These are phyloP conservation scores for Dasyurus viverrinus DNA, from an alignment of 2,113 vertebrate species.

Conservation along the genomic window DNA sequence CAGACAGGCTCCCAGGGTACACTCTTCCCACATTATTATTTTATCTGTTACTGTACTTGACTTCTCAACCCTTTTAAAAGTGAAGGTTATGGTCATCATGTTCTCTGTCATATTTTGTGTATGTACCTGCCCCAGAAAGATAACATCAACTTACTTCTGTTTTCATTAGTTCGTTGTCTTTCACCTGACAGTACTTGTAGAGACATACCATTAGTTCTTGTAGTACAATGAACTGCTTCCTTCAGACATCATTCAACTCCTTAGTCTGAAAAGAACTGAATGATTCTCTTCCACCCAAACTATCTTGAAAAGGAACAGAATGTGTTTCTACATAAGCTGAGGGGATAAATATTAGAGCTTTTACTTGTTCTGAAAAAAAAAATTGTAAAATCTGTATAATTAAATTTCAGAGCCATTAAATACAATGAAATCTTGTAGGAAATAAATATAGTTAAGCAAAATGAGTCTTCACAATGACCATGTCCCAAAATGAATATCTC, in stretches of 20 bases:
- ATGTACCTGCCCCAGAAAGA: neutral
- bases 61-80: neutral
- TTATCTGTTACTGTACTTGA: neutral
- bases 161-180: too few relatives aligned
- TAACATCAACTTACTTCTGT: neutral
- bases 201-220: neutral
- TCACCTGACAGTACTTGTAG: too few relatives aligned
- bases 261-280: neutral
- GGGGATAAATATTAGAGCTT: neutral
- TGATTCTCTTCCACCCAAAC: neutral
- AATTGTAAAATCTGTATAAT: neutral
- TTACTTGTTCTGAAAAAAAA: neutral
- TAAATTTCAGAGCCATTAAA: neutral
- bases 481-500: neutral
- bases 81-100: neutral
- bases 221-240: neutral
- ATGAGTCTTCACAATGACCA: neutral
- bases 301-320: neutral
- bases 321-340: neutral
- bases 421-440: neutral
- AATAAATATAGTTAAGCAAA: neutral
- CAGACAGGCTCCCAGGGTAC: neutral
- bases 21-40: neutral
- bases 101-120: neutral
- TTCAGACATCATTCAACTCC: neutral